Base-by-base conservation (phyloP, 2,888 invertebrate species). In the Poecilobothrus nobilitatus region DNA sequence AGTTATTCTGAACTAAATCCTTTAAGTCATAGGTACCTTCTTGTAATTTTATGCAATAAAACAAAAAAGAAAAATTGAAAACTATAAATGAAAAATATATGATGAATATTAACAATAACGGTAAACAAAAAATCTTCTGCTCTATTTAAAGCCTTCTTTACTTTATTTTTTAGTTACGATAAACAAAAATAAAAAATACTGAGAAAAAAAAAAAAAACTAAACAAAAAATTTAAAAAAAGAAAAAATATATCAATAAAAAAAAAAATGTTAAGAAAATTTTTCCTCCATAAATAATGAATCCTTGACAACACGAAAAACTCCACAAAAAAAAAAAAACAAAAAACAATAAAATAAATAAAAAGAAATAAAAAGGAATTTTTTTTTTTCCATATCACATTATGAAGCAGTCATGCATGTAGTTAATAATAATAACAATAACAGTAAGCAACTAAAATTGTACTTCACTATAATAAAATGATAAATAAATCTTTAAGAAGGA, bases 371-470 rank as follows among this genome's bases (percentile, higher is more conserved):
- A 27, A n/a, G n/a, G n/a, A 27, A 27, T 27, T 27, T 27, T 27
- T 5, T 27, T 53, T 53, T 53, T 53, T 53, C 53, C n/a, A 53
- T 8, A 3, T 53, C 53, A 53, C 15, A 53, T 53, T 53, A 53
- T 53, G 53, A 53, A 53, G 53, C 53, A 53, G 15, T 53, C 53
- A 53, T 53, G 53, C 53, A 53, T 53, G n/a, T 53, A 53, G 53
- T 53, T 53, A n/a, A 53, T 18, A 53, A 53, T 53, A 53, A 53
- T n/a, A 53, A 53, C 15, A 53, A 53, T 18, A 53, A 18, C 18
- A 53, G 15, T 18, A 53, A 53, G 41, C 15, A 41, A 41, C 27
- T 27, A 27, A 27, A 27, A 27, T 5, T 27, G 3, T 27, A 27
- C 9, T 41, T 8, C 2, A 3, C 7, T 12, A 3, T 41, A 41